Percentiles rank a stretch among this genome's conserved stretches.
Evolutionary conservation across 1,140 invertebrate species (phyloP).

Genomic region (Himalopsyche phryganea): DNA sequence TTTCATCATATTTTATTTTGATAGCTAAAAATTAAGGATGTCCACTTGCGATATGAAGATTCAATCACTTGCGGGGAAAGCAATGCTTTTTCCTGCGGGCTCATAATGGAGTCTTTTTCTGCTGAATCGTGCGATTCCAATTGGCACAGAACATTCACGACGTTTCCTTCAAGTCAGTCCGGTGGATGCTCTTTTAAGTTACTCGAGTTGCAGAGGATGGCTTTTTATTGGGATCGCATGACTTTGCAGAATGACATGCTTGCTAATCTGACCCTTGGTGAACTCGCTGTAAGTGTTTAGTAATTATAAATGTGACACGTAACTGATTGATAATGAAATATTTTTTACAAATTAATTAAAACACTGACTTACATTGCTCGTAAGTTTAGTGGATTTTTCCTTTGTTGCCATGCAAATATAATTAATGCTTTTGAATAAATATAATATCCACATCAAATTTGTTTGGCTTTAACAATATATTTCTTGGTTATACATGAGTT

Average conservation of each 20-base stretch:
- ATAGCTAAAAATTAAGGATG: constrained; percentile 87
- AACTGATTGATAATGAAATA: too few species aligned
- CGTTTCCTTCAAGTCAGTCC: constrained; percentile 57
- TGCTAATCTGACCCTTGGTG: constrained; percentile 62
- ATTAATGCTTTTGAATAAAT: too few species aligned
- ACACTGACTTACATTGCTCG: too few species aligned
- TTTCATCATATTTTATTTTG: too few species aligned
- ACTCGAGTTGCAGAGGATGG: constrained; percentile 82
- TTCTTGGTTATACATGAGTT: too few species aligned
- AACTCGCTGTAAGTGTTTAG: constrained; percentile 66
- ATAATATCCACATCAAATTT: too few species aligned
- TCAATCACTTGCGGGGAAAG: constrained; percentile 62
- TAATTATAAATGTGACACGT: too few species aligned
- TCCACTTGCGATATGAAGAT: constrained; percentile 96
- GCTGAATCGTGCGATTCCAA: constrained; percentile 89
- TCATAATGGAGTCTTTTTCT: constrained; percentile 77
- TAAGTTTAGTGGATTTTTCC: too few species aligned
- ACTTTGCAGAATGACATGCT: constrained; percentile 60
- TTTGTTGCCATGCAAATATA: too few species aligned
- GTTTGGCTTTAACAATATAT: too few species aligned
- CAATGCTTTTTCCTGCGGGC: constrained; percentile 75
- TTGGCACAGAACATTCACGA: constrained; percentile 79
- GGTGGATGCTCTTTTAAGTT: constrained; percentile 73
- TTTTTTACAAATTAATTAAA: not conserved
- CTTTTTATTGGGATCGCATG: constrained; percentile 86